Evolutionary conservation across 2,888 invertebrate genomes (phyloP), one percentile per base, ranked within the genome.

Genomic region (Meliscaeva auricollis): DNA sequence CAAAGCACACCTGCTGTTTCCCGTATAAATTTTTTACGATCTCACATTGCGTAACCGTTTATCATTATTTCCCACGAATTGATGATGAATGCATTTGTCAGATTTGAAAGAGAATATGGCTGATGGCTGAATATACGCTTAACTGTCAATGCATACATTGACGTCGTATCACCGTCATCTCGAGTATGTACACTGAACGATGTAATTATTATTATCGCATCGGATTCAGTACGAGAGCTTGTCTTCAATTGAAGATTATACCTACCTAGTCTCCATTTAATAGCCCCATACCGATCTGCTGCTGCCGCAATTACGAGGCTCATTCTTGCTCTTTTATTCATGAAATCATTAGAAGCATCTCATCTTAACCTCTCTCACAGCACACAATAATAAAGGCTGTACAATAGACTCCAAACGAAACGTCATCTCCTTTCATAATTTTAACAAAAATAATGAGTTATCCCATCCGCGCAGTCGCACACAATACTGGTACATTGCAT

Each of bases 401-500:
- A n/a, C n/a, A n/a, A n/a, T n/a, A n/a, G n/a, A n/a, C n/a, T n/a
- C 72, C 69, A 70, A 60, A 70, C n/a, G 17, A 70, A 64, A 44
- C 73, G 72, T 72, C 64, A 78, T 82, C 77, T 77, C 72, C 60
- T 76, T 81, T 81, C 76, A 72, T 54, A 66, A 62, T 60, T 52
- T 20, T 35, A 20, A 46, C 17, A 46, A 41, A 20, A 56, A 46
- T 56, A 56, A 76, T 46, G 48, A 66, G 46, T 66, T 76, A 17
- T 48, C 52, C 52, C 44, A 66, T 62, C 35, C 30, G n/a, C 50
- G 89, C 87, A 89, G n/a, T n/a, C n/a, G n/a, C n/a, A n/a, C n/a
- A n/a, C 50, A 26, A 48, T 58, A 32, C 38, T n/a, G n/a, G 52
- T 75, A 38, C 58, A 88, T 88, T 89, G 90, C 90, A 90, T 89